Conservation (phyloP, 92 coral and sea anemone genomes). For the Metridium senile region DNA sequence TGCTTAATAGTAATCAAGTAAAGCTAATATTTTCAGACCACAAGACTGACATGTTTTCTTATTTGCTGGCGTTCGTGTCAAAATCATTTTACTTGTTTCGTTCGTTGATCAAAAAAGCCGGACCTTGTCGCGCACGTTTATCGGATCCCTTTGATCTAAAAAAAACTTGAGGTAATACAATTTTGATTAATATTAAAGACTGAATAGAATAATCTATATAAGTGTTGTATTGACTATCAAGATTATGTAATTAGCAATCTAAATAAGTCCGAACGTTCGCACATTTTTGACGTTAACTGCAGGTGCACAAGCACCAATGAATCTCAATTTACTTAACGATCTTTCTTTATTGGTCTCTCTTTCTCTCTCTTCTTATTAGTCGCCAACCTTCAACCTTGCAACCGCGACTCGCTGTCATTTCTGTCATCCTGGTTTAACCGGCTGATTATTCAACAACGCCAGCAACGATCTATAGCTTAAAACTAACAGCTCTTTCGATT, state of each 20-base stretch:
- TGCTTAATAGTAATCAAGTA: neutral
- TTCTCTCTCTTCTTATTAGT: neutral
- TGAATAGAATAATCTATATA: too few species aligned
- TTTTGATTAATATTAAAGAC: too few species aligned
- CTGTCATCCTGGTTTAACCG: neutral
- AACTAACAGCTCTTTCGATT: neutral
- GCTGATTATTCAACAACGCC: neutral
- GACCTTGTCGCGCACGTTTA: too few species aligned
- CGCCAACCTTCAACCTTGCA: neutral
- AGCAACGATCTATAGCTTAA: neutral
- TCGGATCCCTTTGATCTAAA: too few species aligned
- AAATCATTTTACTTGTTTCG: neutral
- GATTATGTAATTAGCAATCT: neutral
- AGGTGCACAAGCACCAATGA: neutral
- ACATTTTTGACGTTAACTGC: neutral
- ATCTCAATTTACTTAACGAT: neutral
- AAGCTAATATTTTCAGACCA: neutral
- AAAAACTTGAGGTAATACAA: too few species aligned
- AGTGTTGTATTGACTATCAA: neutral
- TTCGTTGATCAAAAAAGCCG: neutral
- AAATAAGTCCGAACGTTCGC: neutral
- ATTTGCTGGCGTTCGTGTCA: neutral
- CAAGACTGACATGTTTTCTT: neutral
- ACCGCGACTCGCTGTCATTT: slow-evolving; percentile 1
- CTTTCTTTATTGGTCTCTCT: slow-evolving; percentile 12